A percentile compares a stretch with the other conserved stretches of the same genome.
Evolutionary conservation across 1,140 invertebrate species (phyloP).

Genomic region (Dinoponera quadriceps): DNA sequence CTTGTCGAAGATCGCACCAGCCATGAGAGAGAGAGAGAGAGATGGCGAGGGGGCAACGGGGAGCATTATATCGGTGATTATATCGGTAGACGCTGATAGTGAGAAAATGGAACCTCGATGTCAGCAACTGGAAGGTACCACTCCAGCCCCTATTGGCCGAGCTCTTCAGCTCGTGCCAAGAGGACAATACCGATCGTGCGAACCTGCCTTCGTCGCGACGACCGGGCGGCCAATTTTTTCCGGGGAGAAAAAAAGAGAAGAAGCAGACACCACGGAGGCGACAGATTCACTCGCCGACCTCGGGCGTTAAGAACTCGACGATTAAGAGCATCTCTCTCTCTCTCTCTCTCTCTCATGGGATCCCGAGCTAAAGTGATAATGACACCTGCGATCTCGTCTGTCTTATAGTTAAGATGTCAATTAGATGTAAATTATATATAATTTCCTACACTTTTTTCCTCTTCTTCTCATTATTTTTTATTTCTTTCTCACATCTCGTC

Average conservation of each 20-base stretch:
- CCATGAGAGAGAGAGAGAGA: neutral
- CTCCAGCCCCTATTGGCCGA: slow-evolving; percentile 57
- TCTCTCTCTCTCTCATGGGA: too few species aligned
- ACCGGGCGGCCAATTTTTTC: slow-evolving; percentile 61
- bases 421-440: too few species aligned
- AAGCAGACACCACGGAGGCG: neutral
- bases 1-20: slow-evolving; percentile 63
- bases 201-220: slow-evolving; percentile 13
- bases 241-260: neutral
- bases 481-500: neutral
- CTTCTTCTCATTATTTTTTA: neutral
- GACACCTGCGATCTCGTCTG: neutral
- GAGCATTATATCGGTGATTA: slow-evolving; percentile 79
- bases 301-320: neutral
- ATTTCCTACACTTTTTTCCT: too few species aligned
- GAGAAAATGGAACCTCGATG: slow-evolving; percentile 77
- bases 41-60: slow-evolving; percentile 30
- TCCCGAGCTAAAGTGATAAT: neutral
- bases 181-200: slow-evolving; percentile 64
- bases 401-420: neutral
- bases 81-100: slow-evolving; percentile 81
- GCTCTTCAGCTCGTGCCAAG: slow-evolving; percentile 65
- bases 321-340: too few species aligned
- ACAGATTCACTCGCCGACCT: slow-evolving; percentile 1
- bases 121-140: slow-evolving; percentile 73